Percentiles rank a stretch among this genome's conserved stretches.
These are phyloP conservation scores for Toxotes chatareus DNA, from an alignment of 2,113 vertebrate genomes.

Conservation along the genomic window DNA sequence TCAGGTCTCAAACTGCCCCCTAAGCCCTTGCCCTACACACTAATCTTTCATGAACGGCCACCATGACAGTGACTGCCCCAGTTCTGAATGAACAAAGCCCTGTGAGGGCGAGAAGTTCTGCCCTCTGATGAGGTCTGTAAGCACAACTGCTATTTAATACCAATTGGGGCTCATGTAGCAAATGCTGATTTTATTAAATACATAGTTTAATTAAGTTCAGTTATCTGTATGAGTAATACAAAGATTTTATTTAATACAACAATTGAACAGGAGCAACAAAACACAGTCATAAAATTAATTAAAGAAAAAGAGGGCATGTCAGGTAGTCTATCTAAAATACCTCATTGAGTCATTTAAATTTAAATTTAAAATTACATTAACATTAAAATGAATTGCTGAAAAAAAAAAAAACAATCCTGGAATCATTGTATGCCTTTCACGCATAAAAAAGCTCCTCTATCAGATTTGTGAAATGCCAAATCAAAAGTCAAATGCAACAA, in stretches of 20 bases:
- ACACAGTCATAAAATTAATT: neutral
- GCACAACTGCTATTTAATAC: neutral
- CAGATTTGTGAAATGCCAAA: constrained; percentile 29
- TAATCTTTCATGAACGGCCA: constrained; percentile 41
- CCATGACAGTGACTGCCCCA: constrained; percentile 19
- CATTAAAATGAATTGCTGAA: neutral
- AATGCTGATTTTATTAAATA: neutral
- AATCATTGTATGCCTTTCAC: neutral
- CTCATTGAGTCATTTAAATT: neutral
- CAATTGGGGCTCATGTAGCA: neutral
- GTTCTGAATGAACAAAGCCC: constrained; percentile 11
- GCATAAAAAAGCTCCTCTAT: neutral
- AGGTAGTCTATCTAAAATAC: neutral
- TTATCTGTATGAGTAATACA: neutral
- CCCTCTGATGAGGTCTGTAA: neutral
- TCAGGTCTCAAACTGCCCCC: constrained; percentile 5
- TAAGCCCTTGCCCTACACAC: constrained; percentile 12
- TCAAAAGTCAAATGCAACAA: constrained; percentile 22
- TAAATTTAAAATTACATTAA: neutral
- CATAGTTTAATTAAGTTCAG: neutral
- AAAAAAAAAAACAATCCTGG: neutral
- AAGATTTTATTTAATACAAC: neutral
- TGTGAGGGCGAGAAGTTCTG: neutral
- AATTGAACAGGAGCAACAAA: neutral
- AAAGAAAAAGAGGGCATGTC: neutral